These are phyloP conservation scores for Plebejus melissa DNA, from an alignment of 2,888 invertebrate genomes.

Conservation along the genomic window DNA sequence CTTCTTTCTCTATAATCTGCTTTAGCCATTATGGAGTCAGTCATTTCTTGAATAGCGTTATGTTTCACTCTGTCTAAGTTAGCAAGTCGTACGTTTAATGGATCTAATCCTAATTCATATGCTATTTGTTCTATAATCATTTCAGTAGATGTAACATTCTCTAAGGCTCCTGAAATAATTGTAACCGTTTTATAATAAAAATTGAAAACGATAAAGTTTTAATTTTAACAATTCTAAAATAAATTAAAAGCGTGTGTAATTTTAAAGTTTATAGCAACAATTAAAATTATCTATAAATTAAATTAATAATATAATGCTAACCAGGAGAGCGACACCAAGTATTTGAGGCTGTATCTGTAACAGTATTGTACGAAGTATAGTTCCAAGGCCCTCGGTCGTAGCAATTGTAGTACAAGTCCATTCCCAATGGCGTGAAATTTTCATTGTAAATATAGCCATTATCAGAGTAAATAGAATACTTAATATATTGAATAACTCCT, in stretches of 20 bases:
- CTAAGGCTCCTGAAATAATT: slow-evolving; percentile 74
- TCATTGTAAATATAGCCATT: slow-evolving; percentile 78
- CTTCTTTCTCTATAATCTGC: slow-evolving; percentile 66
- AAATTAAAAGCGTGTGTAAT: not conserved
- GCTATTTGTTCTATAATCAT: slow-evolving; percentile 83
- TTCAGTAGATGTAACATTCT: slow-evolving; percentile 81
- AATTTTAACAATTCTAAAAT: not conserved
- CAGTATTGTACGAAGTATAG: slow-evolving; percentile 58
- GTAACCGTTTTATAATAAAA: not conserved
- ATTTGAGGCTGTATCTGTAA: slow-evolving; percentile 82
- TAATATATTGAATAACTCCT: slow-evolving; percentile 84
- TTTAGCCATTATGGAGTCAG: slow-evolving; percentile 61
- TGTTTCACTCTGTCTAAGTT: slow-evolving; percentile 60
- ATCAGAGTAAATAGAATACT: slow-evolving; percentile 75
- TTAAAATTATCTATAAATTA: not conserved
- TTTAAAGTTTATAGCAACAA: not conserved
- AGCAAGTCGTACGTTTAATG: slow-evolving; percentile 67
- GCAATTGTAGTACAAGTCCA: slow-evolving; percentile 70
- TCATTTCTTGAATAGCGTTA: slow-evolving; percentile 61
- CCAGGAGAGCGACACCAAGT: slow-evolving; percentile 84
- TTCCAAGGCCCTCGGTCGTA: slow-evolving; percentile 77
- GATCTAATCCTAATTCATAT: slow-evolving; percentile 73
- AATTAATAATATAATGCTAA: slow-evolving; percentile 41
- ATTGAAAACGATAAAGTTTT: too few relatives aligned
- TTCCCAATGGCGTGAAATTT: slow-evolving; percentile 47